Conservation (phyloP, 2,888 invertebrate species). For the Agrotis exclamationis region DNA sequence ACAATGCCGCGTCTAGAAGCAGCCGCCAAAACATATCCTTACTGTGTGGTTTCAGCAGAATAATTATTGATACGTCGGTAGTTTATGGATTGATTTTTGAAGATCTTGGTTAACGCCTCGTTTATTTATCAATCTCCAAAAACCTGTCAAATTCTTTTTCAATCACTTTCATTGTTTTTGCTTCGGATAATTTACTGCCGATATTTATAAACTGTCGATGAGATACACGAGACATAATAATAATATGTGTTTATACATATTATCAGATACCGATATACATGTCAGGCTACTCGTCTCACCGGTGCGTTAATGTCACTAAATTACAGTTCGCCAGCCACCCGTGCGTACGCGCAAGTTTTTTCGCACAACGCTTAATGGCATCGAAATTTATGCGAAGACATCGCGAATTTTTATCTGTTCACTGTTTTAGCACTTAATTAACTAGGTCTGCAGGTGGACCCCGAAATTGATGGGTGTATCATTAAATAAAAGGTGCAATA, state of each 20-base stretch:
- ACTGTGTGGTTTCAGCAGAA: too few species aligned
- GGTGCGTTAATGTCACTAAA: slow-evolving; percentile 68
- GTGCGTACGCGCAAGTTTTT: slow-evolving; percentile 53
- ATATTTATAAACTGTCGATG: slow-evolving; percentile 1
- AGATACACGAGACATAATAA: neutral
- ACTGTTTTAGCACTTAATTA: slow-evolving; percentile 56
- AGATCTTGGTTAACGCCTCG: neutral
- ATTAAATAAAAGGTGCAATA: slow-evolving; percentile 45
- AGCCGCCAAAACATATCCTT: neutral
- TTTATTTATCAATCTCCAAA: neutral
- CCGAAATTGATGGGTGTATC: slow-evolving; percentile 38
- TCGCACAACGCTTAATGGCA: slow-evolving; percentile 43
- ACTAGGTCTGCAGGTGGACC: slow-evolving; percentile 47
- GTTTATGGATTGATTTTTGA: neutral
- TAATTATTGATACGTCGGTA: neutral
- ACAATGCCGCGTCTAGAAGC: neutral
- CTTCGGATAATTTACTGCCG: neutral
- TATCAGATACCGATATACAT: slow-evolving; percentile 22
- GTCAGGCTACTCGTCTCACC: slow-evolving; percentile 55
- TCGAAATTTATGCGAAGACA: slow-evolving; percentile 49
- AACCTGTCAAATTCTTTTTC: neutral
- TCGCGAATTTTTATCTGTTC: slow-evolving; percentile 39
- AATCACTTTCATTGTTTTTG: neutral
- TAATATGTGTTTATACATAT: slow-evolving; percentile 3
- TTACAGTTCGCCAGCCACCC: slow-evolving; percentile 60